A percentile compares a stretch with the other conserved stretches of the same genome.
These are phyloP conservation scores for Smutsia temminckii DNA, from an alignment of 2,797 vertebrate genomes.

Conservation along the genomic window DNA sequence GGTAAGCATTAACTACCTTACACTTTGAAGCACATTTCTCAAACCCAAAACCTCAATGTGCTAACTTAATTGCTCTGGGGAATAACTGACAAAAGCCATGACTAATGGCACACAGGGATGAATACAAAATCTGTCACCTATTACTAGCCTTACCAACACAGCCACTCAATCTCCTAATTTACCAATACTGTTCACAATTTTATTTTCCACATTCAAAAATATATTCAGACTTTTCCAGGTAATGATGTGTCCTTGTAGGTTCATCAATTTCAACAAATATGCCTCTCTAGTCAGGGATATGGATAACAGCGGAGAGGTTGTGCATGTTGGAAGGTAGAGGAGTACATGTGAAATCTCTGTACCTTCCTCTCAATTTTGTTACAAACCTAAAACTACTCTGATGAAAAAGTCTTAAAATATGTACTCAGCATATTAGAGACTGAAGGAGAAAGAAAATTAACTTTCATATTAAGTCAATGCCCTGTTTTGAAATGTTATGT, in stretches of 20 bases:
- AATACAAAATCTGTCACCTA: constrained; percentile 26
- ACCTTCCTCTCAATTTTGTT: background rate
- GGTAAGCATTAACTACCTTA: constrained; percentile 61
- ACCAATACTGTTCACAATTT: background rate
- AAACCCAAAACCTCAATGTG: background rate
- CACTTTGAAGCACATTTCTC: constrained; percentile 54
- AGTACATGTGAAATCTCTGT: background rate
- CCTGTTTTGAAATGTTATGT: background rate
- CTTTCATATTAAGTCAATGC: background rate
- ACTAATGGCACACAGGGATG: constrained; percentile 21
- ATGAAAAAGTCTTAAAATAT: background rate
- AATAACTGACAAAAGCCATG: constrained; percentile 16
- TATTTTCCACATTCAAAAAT: background rate
- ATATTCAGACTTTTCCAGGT: background rate
- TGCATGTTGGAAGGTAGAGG: background rate
- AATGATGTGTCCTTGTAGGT: background rate
- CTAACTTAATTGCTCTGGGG: constrained; percentile 27
- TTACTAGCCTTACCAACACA: background rate
- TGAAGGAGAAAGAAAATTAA: background rate
- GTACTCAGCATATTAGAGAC: background rate
- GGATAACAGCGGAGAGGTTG: background rate
- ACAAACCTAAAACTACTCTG: background rate
- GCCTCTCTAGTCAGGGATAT: background rate
- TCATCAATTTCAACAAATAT: background rate
- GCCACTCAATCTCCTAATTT: background rate